Evolutionary conservation across 2,888 invertebrate genomes (phyloP).

Genomic region (Caenorhabditis doughertyi): DNA sequence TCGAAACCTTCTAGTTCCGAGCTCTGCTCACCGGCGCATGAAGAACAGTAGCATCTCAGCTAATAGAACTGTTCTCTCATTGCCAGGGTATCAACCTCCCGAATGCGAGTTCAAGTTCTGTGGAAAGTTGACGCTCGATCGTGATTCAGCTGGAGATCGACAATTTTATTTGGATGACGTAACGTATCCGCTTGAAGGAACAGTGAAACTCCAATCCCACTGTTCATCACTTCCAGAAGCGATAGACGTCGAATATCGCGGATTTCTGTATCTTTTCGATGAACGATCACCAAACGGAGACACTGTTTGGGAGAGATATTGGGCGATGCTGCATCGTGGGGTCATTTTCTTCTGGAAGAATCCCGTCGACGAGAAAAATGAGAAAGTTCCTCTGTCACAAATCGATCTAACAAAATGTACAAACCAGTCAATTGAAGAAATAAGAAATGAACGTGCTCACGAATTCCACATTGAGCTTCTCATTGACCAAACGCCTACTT

Average conservation of each 20-base stretch:
- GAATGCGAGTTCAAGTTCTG: constrained; percentile 66
- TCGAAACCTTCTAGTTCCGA: constrained; percentile 59
- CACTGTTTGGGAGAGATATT: constrained; percentile 72
- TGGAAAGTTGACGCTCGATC: constrained; percentile 63
- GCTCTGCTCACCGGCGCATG: constrained; percentile 48
- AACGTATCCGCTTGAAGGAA: constrained; percentile 77
- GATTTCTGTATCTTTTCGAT: constrained; percentile 73
- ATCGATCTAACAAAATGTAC: constrained; percentile 74
- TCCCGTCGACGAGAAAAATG: constrained; percentile 70
- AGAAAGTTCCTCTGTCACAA: constrained; percentile 71
- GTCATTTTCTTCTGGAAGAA: constrained; percentile 75
- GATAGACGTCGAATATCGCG: constrained; percentile 72
- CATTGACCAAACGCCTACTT: constrained; percentile 67
- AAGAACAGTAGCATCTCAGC: constrained; percentile 25
- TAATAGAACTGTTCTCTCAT: constrained; percentile 45
- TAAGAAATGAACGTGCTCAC: constrained; percentile 31
- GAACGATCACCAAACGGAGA: constrained; percentile 62
- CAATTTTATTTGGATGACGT: constrained; percentile 73
- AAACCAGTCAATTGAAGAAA: constrained; percentile 67
- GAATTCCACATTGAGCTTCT: constrained; percentile 85
- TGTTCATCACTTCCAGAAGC: constrained; percentile 71
- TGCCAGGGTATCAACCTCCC: constrained; percentile 56
- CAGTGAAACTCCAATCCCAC: constrained; percentile 69
- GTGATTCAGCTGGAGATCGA: constrained; percentile 61
- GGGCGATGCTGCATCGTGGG: constrained; percentile 75